phyloP scores from a whole-genome alignment of 2,113 vertebrate species.

The Grus americana region DNA sequence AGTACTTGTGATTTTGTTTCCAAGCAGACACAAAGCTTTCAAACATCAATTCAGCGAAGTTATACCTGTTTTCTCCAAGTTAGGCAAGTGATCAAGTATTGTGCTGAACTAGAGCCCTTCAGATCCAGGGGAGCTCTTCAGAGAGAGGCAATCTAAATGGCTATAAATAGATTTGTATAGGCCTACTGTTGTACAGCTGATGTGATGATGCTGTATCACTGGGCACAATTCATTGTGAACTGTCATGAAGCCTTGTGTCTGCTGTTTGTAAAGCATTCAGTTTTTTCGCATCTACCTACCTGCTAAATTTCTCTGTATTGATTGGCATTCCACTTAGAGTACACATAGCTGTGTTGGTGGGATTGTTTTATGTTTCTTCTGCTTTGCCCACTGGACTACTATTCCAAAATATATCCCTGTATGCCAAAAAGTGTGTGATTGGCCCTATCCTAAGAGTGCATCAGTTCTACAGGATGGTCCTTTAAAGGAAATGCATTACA shows the following conservation, averaged over 20 bases:
- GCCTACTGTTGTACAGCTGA: not conserved
- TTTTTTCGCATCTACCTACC: not conserved
- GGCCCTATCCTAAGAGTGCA: not conserved
- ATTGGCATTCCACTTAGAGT: not conserved
- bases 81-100: not conserved
- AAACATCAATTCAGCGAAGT: not conserved
- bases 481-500: not conserved
- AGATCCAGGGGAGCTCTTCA: not conserved
- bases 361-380: not conserved
- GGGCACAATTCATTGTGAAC: not conserved
- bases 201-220: not conserved
- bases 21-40: slow-evolving; percentile 47
- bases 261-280: not conserved
- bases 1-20: not conserved
- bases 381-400: not conserved
- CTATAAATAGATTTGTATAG: not conserved
- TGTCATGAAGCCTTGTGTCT: slow-evolving; percentile 31
- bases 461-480: not conserved
- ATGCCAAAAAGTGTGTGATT: not conserved
- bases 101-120: not conserved
- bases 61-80: not conserved
- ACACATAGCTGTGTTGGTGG: not conserved
- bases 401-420: not conserved
- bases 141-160: not conserved
- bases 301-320: not conserved